Base-by-base conservation (phyloP, 2,888 invertebrate genomes). In the Idaea dimidiata region DNA sequence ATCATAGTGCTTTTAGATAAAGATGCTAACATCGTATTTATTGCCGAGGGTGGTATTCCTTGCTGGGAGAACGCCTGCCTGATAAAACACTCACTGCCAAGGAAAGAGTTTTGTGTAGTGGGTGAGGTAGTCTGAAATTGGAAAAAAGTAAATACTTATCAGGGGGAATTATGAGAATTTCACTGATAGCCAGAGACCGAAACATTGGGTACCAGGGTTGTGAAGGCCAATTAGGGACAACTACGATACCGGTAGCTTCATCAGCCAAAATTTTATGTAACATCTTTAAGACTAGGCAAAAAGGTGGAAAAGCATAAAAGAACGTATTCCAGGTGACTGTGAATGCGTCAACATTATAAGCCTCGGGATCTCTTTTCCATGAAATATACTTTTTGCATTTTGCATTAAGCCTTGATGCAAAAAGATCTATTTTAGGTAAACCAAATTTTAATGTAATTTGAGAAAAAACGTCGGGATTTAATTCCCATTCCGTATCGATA, bases 131-230 rank as follows among this genome's bases (percentile, higher is more conserved):
- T 16, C n/a, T 32, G 58, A 16, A 17, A 58, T 31, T 17, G 18
- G 32, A 58, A n/a, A 32, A 32, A 16, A 32, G n/a, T n/a, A 17
- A 7, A n/a, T 58, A 16, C 24, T 58, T 16, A 32, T 10, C 24
- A 31, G 31, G 17, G 6, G 14, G 14, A 58, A 58, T 8, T 16
- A 17, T 8, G 17, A 58, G 10, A 0, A 63, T 59, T 14, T 65
- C 58, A 32, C 59, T 61, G n/a, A 61, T 59, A 59, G 69, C 54
- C 5, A 64, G 18, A 6, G 53, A 54, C 32, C 59, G 59, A 62
- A 68, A 66, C n/a, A 69, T 1, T 2, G 71, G 71, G 57, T 58
- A 75, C 72, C 72, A 74, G 6, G 72, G 71, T 32, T 75, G 73
- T 8, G 70, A 62, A 1, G 69, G 66, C 72, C 74, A 73, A 14